Base-by-base conservation (phyloP, 2,113 vertebrate genomes). In the Pampusana beccarii region DNA sequence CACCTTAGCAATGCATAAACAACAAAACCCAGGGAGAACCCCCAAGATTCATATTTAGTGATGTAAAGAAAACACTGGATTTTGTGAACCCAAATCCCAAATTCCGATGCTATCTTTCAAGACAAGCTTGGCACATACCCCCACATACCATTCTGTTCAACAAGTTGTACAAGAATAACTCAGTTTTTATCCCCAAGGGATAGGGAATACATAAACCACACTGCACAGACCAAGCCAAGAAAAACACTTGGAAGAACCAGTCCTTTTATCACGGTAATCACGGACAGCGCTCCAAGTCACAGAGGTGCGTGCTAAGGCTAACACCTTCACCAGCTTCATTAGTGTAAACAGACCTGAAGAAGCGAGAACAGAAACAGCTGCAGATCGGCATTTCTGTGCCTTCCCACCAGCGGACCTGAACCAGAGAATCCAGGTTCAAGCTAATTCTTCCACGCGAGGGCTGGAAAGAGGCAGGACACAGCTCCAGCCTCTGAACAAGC, bases 401-500 rank as follows among this genome's bases (percentile, higher is more conserved):
- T 74, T 71, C 51, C 36, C 29, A 58, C 36, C 29, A 58, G 40
- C 54, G 42, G 38, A 85, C 18, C 42, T 13, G 20, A 69, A 14
- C 11, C 38, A 64, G 53, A 17, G 19, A 71, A 72, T 21, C 13
- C 19, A 25, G 9, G 29, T 46, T 25, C 54, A 34, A 87, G 16
- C 20, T 26, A 34, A 51, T 67, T 38, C 16, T 69, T 25, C 38
- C 28, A 17, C 21, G 50, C 8, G 2, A 56, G 31, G 46, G 10
- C 31, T 84, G 83, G 56, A 19, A 90, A 82, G 25, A 58, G 40
- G 60, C n/a, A 62, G 28, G 60, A 67, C 42, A 33, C 8, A 40
- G 46, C 38, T 79, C 29, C 46, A 78, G 46, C 10, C 51, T 66
- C 78, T 0, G 0, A 84, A 36, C 0, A 2, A n/a, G 36, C 29